Conservation (phyloP, 2,113 vertebrate species). For the Campylomormyrus tamandua region DNA sequence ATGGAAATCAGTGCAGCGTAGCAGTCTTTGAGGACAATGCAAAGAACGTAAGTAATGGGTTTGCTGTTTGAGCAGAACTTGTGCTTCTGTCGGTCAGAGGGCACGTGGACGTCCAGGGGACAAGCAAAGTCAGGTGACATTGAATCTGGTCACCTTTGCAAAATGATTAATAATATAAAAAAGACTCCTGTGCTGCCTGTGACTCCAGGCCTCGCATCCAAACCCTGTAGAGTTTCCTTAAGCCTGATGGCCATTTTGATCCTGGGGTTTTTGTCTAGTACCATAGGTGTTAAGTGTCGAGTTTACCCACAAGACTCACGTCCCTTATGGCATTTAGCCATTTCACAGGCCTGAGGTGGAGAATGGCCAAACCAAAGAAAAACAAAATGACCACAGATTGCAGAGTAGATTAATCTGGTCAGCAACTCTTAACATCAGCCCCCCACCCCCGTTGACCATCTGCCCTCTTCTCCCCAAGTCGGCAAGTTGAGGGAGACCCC, state of each 20-base stretch:
- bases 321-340: neutral
- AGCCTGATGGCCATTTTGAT: neutral
- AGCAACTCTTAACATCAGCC: neutral
- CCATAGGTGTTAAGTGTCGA: neutral
- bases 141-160: neutral
- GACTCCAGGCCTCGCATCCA: neutral
- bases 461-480: neutral
- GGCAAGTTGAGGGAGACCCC: neutral
- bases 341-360: neutral
- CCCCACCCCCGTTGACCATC: neutral
- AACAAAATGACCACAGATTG: neutral
- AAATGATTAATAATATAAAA: neutral
- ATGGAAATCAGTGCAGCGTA: neutral
- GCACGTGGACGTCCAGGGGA: neutral
- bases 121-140: neutral
- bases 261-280: neutral
- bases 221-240: neutral
- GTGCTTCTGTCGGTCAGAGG: neutral
- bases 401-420: neutral
- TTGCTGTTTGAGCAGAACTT: neutral
- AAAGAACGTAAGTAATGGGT: neutral
- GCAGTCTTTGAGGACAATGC: neutral
- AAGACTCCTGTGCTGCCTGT: neutral
- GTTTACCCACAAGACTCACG: neutral
- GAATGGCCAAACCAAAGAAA: neutral